phyloP scores from a whole-genome alignment of 1,140 invertebrate genomes.

The Macrobrachium nipponense region DNA sequence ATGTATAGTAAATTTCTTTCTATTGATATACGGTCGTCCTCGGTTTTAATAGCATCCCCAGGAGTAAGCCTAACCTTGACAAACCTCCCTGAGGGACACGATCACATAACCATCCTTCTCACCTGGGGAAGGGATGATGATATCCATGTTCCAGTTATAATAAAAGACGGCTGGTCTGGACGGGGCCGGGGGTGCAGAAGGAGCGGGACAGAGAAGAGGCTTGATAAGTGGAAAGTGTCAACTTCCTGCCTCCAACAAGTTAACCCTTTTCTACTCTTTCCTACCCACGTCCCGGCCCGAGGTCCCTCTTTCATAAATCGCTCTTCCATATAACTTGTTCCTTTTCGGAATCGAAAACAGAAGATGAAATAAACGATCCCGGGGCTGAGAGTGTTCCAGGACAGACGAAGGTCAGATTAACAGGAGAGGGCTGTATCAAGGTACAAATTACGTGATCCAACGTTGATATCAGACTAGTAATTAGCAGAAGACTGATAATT shows the following conservation, averaged over 20 bases:
- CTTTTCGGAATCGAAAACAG: too few relatives aligned
- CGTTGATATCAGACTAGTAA: constrained; percentile 59
- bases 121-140: too few relatives aligned
- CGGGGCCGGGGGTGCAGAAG: background rate
- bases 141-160: too few relatives aligned
- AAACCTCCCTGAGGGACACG: too few relatives aligned
- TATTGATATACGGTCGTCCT: too few relatives aligned
- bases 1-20: too few relatives aligned
- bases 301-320: background rate
- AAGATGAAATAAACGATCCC: too few relatives aligned
- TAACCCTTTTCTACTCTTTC: background rate
- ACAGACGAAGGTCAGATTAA: constrained; percentile 57
- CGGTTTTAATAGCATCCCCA: too few relatives aligned
- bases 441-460: constrained; percentile 61
- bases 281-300: background rate
- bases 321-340: background rate
- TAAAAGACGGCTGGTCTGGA: background rate
- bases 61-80: too few relatives aligned
- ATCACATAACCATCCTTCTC: too few relatives aligned
- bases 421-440: constrained; percentile 53
- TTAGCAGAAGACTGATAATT: constrained; percentile 58
- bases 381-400: constrained; percentile 36
- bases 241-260: background rate
- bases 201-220: background rate
- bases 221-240: background rate